Conservation (phyloP, 2,113 vertebrate species). For the Chloroceryle aenea region DNA sequence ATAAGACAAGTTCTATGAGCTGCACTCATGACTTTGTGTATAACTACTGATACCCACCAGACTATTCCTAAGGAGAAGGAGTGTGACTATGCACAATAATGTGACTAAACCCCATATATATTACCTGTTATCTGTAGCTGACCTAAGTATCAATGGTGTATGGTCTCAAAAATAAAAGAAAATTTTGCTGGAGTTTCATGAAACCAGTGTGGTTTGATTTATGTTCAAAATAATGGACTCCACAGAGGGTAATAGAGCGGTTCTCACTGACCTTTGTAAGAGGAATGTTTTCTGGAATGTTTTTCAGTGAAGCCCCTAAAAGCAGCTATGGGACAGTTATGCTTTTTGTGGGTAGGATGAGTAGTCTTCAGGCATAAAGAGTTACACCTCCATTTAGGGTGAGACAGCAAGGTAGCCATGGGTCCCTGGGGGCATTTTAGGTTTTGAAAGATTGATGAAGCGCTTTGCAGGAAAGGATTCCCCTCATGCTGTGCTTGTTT, state of each 20-base stretch:
- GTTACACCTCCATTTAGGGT: background rate
- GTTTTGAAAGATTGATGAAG: slow-evolving; percentile 50
- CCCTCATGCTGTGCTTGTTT: background rate
- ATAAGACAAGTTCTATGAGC: background rate
- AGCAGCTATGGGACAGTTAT: background rate
- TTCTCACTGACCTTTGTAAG: background rate
- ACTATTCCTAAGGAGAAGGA: background rate
- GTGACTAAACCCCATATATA: background rate
- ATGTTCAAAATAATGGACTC: background rate
- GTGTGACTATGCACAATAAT: background rate
- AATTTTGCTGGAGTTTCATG: background rate
- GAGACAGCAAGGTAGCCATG: background rate
- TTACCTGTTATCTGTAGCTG: background rate
- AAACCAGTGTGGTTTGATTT: background rate
- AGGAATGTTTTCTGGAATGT: background rate
- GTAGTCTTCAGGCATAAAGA: background rate
- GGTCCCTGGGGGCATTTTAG: background rate
- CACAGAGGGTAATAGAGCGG: background rate
- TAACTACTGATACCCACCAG: background rate
- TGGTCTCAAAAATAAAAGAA: background rate
- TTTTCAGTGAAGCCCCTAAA: background rate
- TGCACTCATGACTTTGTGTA: background rate
- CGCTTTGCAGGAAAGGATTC: slow-evolving; percentile 27
- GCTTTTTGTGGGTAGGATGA: background rate
- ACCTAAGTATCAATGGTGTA: background rate